Evolutionary conservation across 2,888 invertebrate species (phyloP).

Genomic region (Leptopilina drosophilae): DNA sequence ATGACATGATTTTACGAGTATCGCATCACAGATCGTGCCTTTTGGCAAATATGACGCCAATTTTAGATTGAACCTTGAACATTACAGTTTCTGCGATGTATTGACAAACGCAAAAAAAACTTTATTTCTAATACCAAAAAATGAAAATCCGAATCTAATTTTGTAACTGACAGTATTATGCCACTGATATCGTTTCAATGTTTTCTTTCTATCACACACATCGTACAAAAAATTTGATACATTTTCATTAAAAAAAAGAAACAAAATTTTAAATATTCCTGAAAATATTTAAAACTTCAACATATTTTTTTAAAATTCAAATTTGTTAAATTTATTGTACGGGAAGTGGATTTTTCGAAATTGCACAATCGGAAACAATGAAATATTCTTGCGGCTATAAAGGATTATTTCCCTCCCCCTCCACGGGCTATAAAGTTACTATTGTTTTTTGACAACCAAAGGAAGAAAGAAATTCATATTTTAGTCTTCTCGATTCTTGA

Average conservation of each 20-base stretch:
- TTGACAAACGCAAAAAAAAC: slow-evolving; percentile 6
- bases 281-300: no score
- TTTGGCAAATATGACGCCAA: slow-evolving; percentile 30
- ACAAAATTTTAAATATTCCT: no score
- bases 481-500: neutral
- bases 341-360: neutral
- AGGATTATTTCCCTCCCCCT: slow-evolving; percentile 1
- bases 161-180: slow-evolving; percentile 39
- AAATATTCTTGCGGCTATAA: slow-evolving; percentile 13
- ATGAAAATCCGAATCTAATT: slow-evolving; percentile 32
- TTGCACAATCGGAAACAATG: slow-evolving; percentile 31
- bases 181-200: slow-evolving; percentile 18
- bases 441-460: slow-evolving; percentile 22
- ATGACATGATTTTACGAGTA: neutral
- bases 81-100: slow-evolving; percentile 32
- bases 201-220: neutral
- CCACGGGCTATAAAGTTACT: neutral
- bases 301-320: no score
- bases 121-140: slow-evolving; percentile 33
- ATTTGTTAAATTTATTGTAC: neutral
- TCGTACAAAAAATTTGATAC: no score
- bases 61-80: slow-evolving; percentile 39
- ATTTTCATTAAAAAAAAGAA: no score
- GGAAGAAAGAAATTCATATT: slow-evolving; percentile 12
- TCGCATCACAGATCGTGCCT: slow-evolving; percentile 38